Evolutionary conservation across 2,888 invertebrate genomes (phyloP).

Genomic region (Clepsis dumicolana): DNA sequence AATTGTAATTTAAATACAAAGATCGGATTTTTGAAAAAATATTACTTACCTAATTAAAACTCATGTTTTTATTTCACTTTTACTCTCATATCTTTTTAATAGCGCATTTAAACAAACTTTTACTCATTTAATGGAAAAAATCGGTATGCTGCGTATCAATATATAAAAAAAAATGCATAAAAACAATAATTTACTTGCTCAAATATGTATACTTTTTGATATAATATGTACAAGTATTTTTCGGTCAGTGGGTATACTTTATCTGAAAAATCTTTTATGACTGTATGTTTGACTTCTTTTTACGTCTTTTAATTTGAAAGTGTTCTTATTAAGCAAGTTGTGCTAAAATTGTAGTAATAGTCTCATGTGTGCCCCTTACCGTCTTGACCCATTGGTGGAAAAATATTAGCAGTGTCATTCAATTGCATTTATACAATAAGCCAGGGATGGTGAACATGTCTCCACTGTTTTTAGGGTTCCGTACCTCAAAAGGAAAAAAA

Average conservation of each 20-base stretch:
- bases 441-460: neutral
- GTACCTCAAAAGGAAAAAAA: too few relatives aligned
- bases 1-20: neutral
- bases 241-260: constrained; percentile 47
- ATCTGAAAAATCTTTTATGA: constrained; percentile 10
- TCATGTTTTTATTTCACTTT: neutral
- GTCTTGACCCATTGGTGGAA: neutral
- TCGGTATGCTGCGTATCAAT: constrained; percentile 4
- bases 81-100: constrained; percentile 20
- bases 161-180: constrained; percentile 35
- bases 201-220: constrained; percentile 48
- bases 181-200: constrained; percentile 51
- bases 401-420: neutral
- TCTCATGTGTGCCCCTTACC: neutral
- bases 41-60: too few relatives aligned
- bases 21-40: neutral
- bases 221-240: constrained; percentile 40
- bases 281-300: constrained; percentile 24
- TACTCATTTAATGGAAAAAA: constrained; percentile 16
- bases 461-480: too few relatives aligned
- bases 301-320: neutral
- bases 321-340: neutral
- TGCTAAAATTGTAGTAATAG: neutral
- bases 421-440: neutral
- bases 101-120: constrained; percentile 45